Evolutionary conservation across 2,113 vertebrate genomes (phyloP).

Genomic region (Eudyptes chrysolophus): DNA sequence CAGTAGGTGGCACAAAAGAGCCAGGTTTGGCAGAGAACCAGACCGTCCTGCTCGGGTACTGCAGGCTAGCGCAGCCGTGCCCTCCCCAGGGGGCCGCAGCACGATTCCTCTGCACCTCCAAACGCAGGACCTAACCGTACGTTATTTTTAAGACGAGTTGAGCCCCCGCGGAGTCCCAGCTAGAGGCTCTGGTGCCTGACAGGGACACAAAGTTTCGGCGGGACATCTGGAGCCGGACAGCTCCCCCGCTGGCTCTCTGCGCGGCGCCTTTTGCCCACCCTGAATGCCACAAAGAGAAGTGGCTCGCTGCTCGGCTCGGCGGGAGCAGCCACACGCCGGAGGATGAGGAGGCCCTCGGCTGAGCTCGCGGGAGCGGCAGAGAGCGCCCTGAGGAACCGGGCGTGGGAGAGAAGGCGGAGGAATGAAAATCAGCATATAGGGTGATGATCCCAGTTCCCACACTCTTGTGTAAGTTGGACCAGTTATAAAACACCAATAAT

Average conservation of each 20-base stretch:
- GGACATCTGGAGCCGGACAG: not conserved
- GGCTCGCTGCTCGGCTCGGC: not conserved
- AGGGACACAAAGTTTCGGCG: not conserved
- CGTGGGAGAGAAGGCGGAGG: not conserved
- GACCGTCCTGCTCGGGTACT: fast-evolving
- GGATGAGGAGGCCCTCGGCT: not conserved
- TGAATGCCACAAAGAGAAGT: fast-evolving
- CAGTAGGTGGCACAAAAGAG: slow-evolving; percentile 26
- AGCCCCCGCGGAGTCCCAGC: not conserved
- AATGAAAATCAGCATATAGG: not conserved
- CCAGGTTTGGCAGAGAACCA: not conserved
- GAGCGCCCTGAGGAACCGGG: not conserved
- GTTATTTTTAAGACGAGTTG: fast-evolving
- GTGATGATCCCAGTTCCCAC: not conserved
- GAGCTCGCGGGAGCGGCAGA: not conserved
- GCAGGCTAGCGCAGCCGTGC: not conserved
- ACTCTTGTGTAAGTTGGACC: not conserved
- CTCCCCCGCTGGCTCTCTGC: not conserved
- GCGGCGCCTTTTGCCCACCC: fast-evolving
- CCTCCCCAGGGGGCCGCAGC: not conserved
- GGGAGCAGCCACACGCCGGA: not conserved
- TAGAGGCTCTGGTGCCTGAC: not conserved
- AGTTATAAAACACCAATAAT: not conserved
- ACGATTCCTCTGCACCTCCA: fast-evolving
- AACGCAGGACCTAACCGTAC: fast-evolving